Conservation (phyloP, 2,113 vertebrate genomes). For the Lampris megalopsis region DNA sequence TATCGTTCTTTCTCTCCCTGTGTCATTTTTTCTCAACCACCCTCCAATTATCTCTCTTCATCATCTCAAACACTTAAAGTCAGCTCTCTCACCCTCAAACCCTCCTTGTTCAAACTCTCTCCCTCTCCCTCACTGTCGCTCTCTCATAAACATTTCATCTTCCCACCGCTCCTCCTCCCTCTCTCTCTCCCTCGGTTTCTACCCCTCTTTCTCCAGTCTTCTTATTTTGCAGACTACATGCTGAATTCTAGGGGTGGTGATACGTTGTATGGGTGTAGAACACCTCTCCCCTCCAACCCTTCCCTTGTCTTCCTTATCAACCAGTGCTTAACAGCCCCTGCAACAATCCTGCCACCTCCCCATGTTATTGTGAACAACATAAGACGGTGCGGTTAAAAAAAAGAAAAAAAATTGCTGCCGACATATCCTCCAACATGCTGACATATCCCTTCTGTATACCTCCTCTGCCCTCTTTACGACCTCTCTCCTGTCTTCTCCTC, state of each 20-base stretch:
- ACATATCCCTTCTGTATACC: neutral
- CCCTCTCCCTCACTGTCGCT: neutral
- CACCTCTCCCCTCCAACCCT: constrained; percentile 28
- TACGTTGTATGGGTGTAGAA: constrained; percentile 16
- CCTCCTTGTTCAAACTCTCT: constrained; percentile 7
- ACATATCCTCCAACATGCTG: neutral
- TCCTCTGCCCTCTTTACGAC: neutral
- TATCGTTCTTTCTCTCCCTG: neutral
- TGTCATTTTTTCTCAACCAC: neutral
- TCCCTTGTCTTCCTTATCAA: constrained; percentile 23
- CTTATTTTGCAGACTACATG: neutral
- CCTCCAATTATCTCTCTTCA: constrained; percentile 12
- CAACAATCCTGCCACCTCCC: constrained; percentile 56
- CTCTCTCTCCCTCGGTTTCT: neutral
- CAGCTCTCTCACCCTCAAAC: constrained; percentile 14
- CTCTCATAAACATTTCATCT: constrained; percentile 5
- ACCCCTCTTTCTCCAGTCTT: neutral
- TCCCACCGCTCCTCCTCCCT: constrained; percentile 4
- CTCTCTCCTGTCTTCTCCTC: neutral
- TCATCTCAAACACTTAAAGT: neutral
- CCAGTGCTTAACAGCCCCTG: constrained; percentile 56
- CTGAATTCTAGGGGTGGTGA: constrained; percentile 36
- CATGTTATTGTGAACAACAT: neutral
- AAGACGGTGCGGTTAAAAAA: constrained; percentile 1
- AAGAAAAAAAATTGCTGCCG: constrained; percentile 22